Percentiles rank a stretch among this genome's conserved stretches.
These are phyloP conservation scores for Enteromius afrohamiltoni DNA, from an alignment of 2,797 vertebrate species.

Conservation along the genomic window DNA sequence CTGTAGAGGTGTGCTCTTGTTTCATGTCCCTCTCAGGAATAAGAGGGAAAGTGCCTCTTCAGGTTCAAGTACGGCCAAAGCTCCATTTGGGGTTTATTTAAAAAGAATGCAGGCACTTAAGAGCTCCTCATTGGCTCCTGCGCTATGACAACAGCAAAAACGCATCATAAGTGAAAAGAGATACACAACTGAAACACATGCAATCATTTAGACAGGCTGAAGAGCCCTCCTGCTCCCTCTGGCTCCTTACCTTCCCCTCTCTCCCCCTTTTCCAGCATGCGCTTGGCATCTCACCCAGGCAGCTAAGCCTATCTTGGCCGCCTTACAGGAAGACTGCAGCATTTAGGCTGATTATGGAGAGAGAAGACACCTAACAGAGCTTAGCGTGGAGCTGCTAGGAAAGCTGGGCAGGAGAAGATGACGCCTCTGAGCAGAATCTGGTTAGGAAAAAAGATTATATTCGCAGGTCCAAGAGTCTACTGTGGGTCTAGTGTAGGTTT, in stretches of 20 bases:
- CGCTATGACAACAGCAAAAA: constrained; percentile 57
- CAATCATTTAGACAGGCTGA: constrained; percentile 52
- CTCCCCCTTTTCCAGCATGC: constrained; percentile 68
- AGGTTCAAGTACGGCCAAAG: constrained; percentile 72
- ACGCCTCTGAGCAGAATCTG: constrained; percentile 45
- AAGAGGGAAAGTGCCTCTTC: constrained; percentile 72
- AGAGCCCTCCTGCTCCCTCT: constrained; percentile 50
- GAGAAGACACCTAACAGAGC: constrained; percentile 77
- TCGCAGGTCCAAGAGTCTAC: constrained; percentile 67
- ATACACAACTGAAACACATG: constrained; percentile 62
- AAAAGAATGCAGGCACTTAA: constrained; percentile 74
- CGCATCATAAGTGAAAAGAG: constrained; percentile 63
- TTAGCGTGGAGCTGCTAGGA: constrained; percentile 73
- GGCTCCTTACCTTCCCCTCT: constrained; percentile 45
- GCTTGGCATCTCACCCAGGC: constrained; percentile 75
- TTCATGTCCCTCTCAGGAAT: constrained; percentile 73
- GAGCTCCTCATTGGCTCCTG: constrained; percentile 68
- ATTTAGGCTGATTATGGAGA: constrained; percentile 79
- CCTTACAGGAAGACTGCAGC: constrained; percentile 80
- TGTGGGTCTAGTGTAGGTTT: constrained; percentile 57
- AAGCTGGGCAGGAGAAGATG: constrained; percentile 52
- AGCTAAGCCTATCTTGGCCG: constrained; percentile 78
- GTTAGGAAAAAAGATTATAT: constrained; percentile 65
- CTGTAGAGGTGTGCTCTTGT: constrained; percentile 62
- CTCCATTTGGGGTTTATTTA: constrained; percentile 77